phyloP scores from a whole-genome alignment of 2,888 invertebrate species.

The Cerastoderma edule region DNA sequence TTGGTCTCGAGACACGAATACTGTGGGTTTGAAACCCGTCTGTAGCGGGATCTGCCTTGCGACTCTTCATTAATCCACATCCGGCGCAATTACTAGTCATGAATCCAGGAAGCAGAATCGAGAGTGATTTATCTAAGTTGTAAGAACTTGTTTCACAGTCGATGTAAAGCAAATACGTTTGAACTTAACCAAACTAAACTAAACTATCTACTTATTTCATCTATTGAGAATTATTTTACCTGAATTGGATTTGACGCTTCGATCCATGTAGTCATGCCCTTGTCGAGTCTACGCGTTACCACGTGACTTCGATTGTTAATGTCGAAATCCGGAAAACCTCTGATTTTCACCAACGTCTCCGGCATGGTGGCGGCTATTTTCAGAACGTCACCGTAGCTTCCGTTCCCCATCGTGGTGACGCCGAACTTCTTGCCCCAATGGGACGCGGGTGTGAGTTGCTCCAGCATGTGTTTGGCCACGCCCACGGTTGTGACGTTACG shows the following conservation, averaged over 20 bases:
- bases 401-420: slow-evolving; percentile 26
- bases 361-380: slow-evolving; percentile 35
- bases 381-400: slow-evolving; percentile 49
- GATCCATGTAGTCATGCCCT: slow-evolving; percentile 9
- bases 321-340: slow-evolving; percentile 28
- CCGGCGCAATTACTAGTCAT: too few relatives aligned
- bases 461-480: slow-evolving; percentile 34
- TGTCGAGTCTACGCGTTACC: slow-evolving; percentile 7
- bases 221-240: too few relatives aligned
- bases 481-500: slow-evolving; percentile 35
- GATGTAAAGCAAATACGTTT: background rate
- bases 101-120: too few relatives aligned
- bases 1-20: too few relatives aligned
- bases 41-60: too few relatives aligned
- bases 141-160: too few relatives aligned
- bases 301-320: slow-evolving; percentile 19
- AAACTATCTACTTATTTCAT: background rate
- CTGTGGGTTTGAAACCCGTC: too few relatives aligned
- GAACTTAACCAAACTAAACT: background rate
- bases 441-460: slow-evolving; percentile 43
- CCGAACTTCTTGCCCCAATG: slow-evolving; percentile 50
- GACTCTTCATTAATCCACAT: too few relatives aligned
- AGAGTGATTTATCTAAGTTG: too few relatives aligned
- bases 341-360: slow-evolving; percentile 30
- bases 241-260: slow-evolving; percentile 19